Evolutionary conservation across 2,113 vertebrate genomes (phyloP).

Genomic region (Phrynosoma blainvillii): DNA sequence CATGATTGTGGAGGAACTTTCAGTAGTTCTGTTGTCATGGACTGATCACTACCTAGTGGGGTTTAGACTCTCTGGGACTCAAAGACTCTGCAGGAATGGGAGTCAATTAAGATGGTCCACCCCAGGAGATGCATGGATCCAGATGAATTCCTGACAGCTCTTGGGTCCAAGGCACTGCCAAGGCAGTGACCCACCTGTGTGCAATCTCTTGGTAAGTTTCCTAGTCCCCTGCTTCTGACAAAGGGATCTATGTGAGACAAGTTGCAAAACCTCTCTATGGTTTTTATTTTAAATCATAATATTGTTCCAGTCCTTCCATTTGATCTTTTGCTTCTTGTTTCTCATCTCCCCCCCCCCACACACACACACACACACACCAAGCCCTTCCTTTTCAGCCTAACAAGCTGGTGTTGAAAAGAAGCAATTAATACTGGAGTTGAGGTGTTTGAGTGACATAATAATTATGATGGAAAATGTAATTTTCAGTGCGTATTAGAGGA

Average conservation of each 20-base stretch:
- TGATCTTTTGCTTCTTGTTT: neutral
- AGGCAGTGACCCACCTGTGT: neutral
- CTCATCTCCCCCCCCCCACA: neutral
- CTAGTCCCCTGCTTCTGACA: neutral
- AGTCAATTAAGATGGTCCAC: too few relatives aligned
- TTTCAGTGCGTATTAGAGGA: conserved; percentile 71
- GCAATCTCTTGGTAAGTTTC: neutral
- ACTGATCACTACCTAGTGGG: too few relatives aligned
- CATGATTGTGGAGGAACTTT: too few relatives aligned
- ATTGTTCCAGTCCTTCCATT: neutral
- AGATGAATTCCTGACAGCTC: too few relatives aligned
- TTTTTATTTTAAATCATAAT: conserved; percentile 19
- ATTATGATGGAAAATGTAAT: conserved; percentile 75
- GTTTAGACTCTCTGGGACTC: too few relatives aligned
- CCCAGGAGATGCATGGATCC: too few relatives aligned
- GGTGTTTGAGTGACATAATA: conserved; percentile 70
- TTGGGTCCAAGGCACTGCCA: too few relatives aligned
- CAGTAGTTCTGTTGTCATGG: too few relatives aligned
- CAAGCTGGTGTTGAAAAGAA: conserved; percentile 63
- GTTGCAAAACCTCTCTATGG: neutral
- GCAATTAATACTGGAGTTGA: conserved; percentile 66
- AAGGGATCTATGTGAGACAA: neutral
- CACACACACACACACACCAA: neutral
- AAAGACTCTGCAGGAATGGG: too few relatives aligned
- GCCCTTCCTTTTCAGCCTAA: conserved; percentile 46